Evolutionary conservation across 2,797 vertebrate genomes (phyloP).

Genomic region (Macrochelys suwanniensis): DNA sequence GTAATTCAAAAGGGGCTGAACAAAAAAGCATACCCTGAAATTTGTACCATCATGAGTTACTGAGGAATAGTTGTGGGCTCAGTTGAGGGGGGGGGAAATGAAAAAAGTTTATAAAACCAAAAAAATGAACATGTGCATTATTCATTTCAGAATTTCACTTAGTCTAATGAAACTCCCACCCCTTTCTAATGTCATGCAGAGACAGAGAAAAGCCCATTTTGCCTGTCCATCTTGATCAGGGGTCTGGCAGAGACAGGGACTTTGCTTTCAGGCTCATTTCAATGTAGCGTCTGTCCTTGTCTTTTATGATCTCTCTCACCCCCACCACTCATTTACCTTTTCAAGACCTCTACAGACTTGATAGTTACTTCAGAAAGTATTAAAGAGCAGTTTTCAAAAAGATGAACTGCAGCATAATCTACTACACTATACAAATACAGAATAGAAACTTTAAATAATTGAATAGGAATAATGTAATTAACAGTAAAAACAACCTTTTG

Average conservation of each 20-base stretch:
- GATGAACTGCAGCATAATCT: neutral
- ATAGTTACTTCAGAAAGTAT: neutral
- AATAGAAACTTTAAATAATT: neutral
- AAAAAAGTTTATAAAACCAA: neutral
- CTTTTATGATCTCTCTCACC: neutral
- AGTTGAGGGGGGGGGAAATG: neutral
- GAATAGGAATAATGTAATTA: neutral
- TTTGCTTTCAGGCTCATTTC: slow-evolving; percentile 5
- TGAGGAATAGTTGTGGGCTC: neutral
- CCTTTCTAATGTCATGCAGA: neutral
- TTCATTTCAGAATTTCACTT: neutral
- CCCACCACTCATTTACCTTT: neutral
- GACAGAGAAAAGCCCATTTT: neutral
- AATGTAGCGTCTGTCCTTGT: neutral
- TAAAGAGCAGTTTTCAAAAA: neutral
- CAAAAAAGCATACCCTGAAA: neutral
- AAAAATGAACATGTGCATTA: no score
- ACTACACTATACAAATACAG: neutral
- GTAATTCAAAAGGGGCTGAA: neutral
- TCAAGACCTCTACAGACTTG: neutral
- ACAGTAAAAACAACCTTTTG: neutral
- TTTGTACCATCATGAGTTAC: neutral
- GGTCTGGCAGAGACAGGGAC: neutral
- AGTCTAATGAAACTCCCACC: neutral
- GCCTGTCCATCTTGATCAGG: neutral